phyloP scores from a whole-genome alignment of 2,113 vertebrate genomes.

The Oreochromis tanganicae region DNA sequence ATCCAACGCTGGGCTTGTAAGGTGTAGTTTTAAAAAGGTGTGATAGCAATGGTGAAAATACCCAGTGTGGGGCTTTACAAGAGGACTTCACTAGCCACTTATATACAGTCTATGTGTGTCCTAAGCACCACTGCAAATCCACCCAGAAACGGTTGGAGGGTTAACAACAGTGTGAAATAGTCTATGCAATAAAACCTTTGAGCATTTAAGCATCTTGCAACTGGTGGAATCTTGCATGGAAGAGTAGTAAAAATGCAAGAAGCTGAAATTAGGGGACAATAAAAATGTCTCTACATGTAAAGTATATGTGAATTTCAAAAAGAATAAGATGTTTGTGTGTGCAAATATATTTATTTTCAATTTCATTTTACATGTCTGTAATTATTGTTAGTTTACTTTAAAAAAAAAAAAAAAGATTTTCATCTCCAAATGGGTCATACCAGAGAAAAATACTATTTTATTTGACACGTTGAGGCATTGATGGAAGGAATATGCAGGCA shows the following conservation, averaged over 20 bases:
- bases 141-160: background rate
- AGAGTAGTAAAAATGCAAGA: background rate
- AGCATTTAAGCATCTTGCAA: background rate
- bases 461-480: slow-evolving; percentile 58
- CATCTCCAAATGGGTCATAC: background rate
- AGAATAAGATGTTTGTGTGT: background rate
- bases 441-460: slow-evolving; percentile 57
- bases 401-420: rapidly evolving
- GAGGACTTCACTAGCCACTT: background rate
- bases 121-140: background rate
- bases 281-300: background rate
- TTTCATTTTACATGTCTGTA: background rate
- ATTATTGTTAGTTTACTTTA: background rate
- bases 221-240: background rate
- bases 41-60: background rate
- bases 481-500: slow-evolving; percentile 62
- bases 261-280: background rate
- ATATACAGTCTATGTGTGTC: background rate
- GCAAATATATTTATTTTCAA: background rate
- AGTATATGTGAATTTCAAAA: background rate
- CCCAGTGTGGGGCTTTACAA: background rate
- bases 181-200: background rate
- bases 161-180: background rate
- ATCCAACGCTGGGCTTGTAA: background rate
- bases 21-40: background rate